These are phyloP conservation scores for Oryzias javanicus DNA, from an alignment of 2,113 vertebrate genomes.

Conservation along the genomic window DNA sequence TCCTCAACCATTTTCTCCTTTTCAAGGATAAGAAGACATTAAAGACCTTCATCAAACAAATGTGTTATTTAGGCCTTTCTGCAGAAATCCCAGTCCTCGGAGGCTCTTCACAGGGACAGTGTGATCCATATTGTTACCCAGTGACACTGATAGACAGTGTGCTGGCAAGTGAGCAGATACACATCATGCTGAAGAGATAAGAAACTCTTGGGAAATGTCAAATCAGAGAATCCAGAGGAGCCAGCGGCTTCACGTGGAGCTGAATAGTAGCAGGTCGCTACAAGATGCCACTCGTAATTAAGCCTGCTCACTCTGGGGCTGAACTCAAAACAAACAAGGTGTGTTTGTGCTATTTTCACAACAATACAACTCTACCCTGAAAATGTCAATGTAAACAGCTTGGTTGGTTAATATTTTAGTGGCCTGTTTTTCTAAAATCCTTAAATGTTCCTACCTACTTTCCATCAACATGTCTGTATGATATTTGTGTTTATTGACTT, in stretches of 20 bases:
- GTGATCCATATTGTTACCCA: constrained; percentile 42
- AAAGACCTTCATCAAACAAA: constrained; percentile 63
- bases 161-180: constrained; percentile 32
- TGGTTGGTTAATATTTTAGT: too few relatives aligned
- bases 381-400: not conserved
- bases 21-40: constrained; percentile 61
- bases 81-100: constrained; percentile 43
- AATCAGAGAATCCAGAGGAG: constrained; percentile 38
- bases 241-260: constrained; percentile 31
- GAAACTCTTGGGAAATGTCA: constrained; percentile 49
- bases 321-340: constrained; percentile 18
- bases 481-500: too few relatives aligned
- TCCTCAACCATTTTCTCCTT: constrained; percentile 48
- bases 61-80: constrained; percentile 57
- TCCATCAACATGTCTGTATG: too few relatives aligned
- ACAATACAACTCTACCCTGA: not conserved
- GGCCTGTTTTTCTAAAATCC: too few relatives aligned
- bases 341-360: not conserved
- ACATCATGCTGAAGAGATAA: constrained; percentile 45
- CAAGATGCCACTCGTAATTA: constrained; percentile 34
- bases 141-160: constrained; percentile 44
- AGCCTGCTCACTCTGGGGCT: constrained; percentile 20
- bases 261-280: constrained; percentile 34
- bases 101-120: constrained; percentile 13
- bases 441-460: too few relatives aligned